Evolutionary conservation across 2,888 invertebrate species (phyloP).

Genomic region (Drosophila meridiana): DNA sequence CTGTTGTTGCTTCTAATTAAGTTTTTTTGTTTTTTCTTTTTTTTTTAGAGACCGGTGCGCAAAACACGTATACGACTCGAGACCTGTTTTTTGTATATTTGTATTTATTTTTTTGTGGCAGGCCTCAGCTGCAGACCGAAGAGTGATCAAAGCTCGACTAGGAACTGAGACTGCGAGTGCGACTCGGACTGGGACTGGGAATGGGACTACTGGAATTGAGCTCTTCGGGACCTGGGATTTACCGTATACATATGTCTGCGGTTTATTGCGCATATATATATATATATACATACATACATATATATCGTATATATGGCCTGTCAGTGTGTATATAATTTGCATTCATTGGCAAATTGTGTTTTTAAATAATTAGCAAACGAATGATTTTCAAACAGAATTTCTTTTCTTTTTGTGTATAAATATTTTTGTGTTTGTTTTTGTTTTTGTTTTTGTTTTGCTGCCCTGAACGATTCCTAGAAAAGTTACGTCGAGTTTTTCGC

Average conservation of each 20-base stretch:
- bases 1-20: conserved; percentile 52
- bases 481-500: conserved; percentile 4
- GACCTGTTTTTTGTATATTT: conserved; percentile 40
- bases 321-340: conserved; percentile 30
- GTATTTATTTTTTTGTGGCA: conserved; percentile 13
- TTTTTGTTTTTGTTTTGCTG: not conserved
- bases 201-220: not conserved
- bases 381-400: conserved; percentile 35
- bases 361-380: conserved; percentile 65
- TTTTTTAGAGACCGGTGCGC: conserved; percentile 22
- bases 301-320: not conserved
- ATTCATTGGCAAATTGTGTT: conserved; percentile 54
- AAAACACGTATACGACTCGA: conserved; percentile 33
- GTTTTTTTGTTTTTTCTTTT: conserved; percentile 18
- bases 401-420: not conserved
- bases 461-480: conserved; percentile 18
- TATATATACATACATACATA: not conserved
- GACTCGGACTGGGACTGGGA: conserved; percentile 5
- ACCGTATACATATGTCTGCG: conserved; percentile 26
- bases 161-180: conserved; percentile 12
- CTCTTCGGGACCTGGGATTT: conserved; percentile 45
- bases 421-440: not conserved
- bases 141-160: conserved; percentile 24
- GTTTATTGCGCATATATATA: conserved; percentile 30
- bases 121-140: conserved; percentile 16